phyloP scores from a whole-genome alignment of 2,888 invertebrate genomes.

The Drosophila sordidula region DNA sequence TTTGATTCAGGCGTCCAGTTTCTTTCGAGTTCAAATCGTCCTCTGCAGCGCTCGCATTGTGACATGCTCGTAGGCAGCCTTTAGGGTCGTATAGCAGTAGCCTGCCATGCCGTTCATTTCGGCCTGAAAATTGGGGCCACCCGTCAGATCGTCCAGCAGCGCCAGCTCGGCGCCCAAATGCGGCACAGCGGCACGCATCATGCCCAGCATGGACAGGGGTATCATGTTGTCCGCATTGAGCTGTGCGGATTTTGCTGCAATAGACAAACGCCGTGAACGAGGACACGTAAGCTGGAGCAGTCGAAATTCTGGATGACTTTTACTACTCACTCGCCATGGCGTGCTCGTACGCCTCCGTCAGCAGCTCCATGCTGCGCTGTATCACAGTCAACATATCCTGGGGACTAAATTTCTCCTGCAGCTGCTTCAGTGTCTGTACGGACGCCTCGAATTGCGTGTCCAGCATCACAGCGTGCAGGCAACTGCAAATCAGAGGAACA shows the following conservation, averaged over 20 bases:
- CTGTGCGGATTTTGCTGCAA: conserved; percentile 75
- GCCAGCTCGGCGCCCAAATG: conserved; percentile 85
- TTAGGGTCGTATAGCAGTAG: conserved; percentile 84
- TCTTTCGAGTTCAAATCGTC: conserved; percentile 39
- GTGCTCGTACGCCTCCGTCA: conserved; percentile 82
- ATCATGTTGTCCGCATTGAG: conserved; percentile 84
- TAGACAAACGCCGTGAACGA: no score
- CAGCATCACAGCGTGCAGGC: conserved; percentile 74
- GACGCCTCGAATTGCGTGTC: conserved; percentile 80
- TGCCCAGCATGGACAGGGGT: conserved; percentile 83
- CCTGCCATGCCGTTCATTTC: conserved; percentile 84
- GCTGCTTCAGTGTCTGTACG: conserved; percentile 81
- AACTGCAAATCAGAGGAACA: conserved; percentile 49
- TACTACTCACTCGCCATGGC: conserved; percentile 75
- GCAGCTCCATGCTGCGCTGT: conserved; percentile 83
- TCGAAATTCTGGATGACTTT: no score
- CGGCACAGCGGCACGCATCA: conserved; percentile 84
- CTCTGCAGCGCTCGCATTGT: conserved; percentile 73
- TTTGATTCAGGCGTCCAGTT: conserved; percentile 9
- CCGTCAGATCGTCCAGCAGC: conserved; percentile 84
- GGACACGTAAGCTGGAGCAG: no score
- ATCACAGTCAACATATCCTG: conserved; percentile 85
- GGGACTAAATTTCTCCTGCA: conserved; percentile 84
- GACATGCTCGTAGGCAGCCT: conserved; percentile 84
- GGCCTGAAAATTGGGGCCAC: conserved; percentile 83